Evolutionary conservation across 92 coral and sea anemone genomes (phyloP), one percentile per base, ranked within the genome.

Genomic region (Porites cylindrica): DNA sequence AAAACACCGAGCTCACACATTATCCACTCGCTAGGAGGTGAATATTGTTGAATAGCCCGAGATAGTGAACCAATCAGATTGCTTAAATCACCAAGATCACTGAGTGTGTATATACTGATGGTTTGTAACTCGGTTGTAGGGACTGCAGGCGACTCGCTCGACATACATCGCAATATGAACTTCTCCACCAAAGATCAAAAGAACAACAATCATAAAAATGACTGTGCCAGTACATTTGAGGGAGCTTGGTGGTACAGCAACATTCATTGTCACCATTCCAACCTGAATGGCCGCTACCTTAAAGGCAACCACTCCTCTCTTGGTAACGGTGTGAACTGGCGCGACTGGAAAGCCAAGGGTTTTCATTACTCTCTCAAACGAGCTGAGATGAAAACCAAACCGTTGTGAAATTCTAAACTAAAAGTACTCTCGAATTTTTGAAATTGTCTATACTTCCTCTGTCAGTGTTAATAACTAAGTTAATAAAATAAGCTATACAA

Each of bases 201-300:
- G 11, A 68, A 68, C 72, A 47, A 68, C 50, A 21, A 68, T 21
- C 9, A 38, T 21, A 47, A 5, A 21, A 11, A 2, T 4, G 10
- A 21, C 24, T 68, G 72, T 23, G 72, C 72, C 6, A 14, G 0
- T 38, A 10, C 4, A 11, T 68, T 7, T 51, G 26, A 68, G 50
- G 72, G 72, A 68, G 72, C 72, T 16, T 68, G 72, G 72, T 68
- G 72, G 72, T 68, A 68, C 50, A 6, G 12, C 10, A 8, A 38
- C 47, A 38, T 0, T 38, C 0, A 6, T 16, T 68, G 72, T 68
- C 50, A 68, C 24, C 16, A 6, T 1, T 68, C 43, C 24, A 68
- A 21, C 72, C 50, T 68, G 51, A 56, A 56, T 8, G 61, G 61
- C 61, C 61, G 3, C 14, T 56, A 56, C 16, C 61, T 10, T 0